phyloP scores from a whole-genome alignment of 2,888 invertebrate species.

The Parasteatoda lunata region DNA sequence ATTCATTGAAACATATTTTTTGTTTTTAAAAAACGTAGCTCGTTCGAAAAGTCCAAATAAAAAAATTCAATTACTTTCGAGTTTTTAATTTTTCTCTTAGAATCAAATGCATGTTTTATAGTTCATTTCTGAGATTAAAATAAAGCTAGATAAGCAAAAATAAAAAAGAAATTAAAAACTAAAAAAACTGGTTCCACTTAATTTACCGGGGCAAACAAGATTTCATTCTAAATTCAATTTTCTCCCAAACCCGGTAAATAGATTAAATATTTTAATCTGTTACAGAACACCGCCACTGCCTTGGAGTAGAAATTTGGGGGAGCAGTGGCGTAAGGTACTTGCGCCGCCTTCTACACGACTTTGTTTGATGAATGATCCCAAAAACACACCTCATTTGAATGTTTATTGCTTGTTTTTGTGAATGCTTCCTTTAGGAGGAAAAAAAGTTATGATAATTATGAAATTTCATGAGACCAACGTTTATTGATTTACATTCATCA shows the following conservation, averaged over 20 bases:
- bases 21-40: slow-evolving; percentile 5
- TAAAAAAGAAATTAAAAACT: background rate
- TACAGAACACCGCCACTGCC: slow-evolving; percentile 57
- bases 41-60: background rate
- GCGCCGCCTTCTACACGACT: background rate
- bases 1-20: slow-evolving; percentile 20
- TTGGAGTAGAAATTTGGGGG: background rate
- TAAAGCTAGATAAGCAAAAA: slow-evolving; percentile 1
- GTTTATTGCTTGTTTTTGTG: slow-evolving; percentile 46
- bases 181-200: slow-evolving; percentile 54
- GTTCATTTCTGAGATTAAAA: slow-evolving; percentile 46
- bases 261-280: slow-evolving; percentile 69
- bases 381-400: slow-evolving; percentile 45
- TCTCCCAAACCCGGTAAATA: slow-evolving; percentile 63
- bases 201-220: slow-evolving; percentile 67
- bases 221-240: slow-evolving; percentile 68
- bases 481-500: background rate
- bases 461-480: background rate
- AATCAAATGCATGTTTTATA: slow-evolving; percentile 12
- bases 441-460: slow-evolving; percentile 43
- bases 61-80: slow-evolving; percentile 59
- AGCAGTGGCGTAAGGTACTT: slow-evolving; percentile 26
- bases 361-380: slow-evolving; percentile 37
- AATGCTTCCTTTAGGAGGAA: background rate
- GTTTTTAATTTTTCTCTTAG: slow-evolving; percentile 53